Percentiles rank a stretch among this genome's conserved stretches.
phyloP scores from a whole-genome alignment of 2,113 vertebrate species.

The Percina caprodes region DNA sequence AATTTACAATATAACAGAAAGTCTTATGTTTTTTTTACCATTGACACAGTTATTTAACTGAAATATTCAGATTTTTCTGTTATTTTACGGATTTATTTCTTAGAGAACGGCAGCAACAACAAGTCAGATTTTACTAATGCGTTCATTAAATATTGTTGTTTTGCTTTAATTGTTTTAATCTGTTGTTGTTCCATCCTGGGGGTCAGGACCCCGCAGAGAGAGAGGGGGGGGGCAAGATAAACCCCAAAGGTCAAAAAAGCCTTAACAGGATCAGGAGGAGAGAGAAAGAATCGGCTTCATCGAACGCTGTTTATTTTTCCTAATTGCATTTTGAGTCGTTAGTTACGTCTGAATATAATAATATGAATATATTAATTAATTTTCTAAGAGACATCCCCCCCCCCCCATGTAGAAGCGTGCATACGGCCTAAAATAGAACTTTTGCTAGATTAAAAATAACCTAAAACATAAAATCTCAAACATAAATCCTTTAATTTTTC shows the following conservation, averaged over 20 bases:
- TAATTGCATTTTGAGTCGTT: not conserved
- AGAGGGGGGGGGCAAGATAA: slow-evolving; percentile 3
- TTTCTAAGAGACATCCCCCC: too few species aligned
- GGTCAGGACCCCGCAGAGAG: slow-evolving; percentile 6
- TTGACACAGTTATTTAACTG: too few species aligned
- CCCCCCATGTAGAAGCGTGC: too few species aligned
- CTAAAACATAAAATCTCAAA: too few species aligned
- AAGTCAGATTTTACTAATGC: not conserved
- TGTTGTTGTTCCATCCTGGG: not conserved
- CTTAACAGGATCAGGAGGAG: not conserved
- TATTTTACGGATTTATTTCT: not conserved
- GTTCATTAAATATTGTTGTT: not conserved
- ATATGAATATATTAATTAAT: not conserved
- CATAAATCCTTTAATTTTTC: too few species aligned
- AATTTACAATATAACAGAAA: too few species aligned
- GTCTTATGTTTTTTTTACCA: too few species aligned
- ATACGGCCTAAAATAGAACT: too few species aligned
- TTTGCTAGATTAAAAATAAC: too few species aligned
- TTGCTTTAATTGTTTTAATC: not conserved
- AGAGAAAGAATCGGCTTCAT: not conserved
- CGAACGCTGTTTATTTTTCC: not conserved
- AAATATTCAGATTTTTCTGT: too few species aligned
- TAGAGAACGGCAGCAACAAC: too few species aligned
- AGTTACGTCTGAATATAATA: not conserved
- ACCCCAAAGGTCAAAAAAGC: not conserved